Base-by-base conservation (phyloP, 2,113 vertebrate genomes). In the Archocentrus centrarchus region DNA sequence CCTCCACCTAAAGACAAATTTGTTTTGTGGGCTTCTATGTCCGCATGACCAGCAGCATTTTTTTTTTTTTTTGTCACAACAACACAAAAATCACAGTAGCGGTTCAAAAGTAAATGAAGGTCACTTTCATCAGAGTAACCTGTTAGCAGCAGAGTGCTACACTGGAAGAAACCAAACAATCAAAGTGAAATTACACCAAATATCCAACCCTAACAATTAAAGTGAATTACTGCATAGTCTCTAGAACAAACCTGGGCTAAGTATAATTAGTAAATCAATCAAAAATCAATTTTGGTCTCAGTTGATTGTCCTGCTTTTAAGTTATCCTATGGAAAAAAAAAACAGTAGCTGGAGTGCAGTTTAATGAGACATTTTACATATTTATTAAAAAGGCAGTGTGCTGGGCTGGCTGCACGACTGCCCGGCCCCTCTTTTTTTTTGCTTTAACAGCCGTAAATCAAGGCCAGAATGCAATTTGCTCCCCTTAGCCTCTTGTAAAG, bases 401-500 rank as follows among this genome's bases (percentile, higher is more conserved):
- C 88, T 22, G 77, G 82, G 78, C 59, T 20, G 84, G 83, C 70
- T 73, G 80, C 75, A 90, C 58, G 18, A 68, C 76, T 18, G 84
- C 90, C 73, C 80, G 32, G 81, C 47, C 80, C 82, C 84, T 85
- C 63, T 24, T 24, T 81, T 83, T 91, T 90, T 91, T 88, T 93
- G 92, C 92, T 88, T 86, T 91, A 91, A 82, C 63, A 41, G 86
- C 92, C 82, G 91, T 96, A 96, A 96, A 96, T 96, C 95, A 96
- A 88, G 78, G 59, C 80, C 35, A 80, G 91, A 94, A 94, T 94
- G 95, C 93, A 95, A 95, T 95, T 95, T 94, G 94, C 94, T 95
- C 93, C 93, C 94, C 93, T 95, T 94, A 93, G 94, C 93, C 95
- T 96, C 96, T 95, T 96, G 94, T 96, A 96, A 96, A 96, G 94